phyloP scores from a whole-genome alignment of 30 jellyfish, hydroid and myxozoan species.

The Hydractinia echinata region DNA sequence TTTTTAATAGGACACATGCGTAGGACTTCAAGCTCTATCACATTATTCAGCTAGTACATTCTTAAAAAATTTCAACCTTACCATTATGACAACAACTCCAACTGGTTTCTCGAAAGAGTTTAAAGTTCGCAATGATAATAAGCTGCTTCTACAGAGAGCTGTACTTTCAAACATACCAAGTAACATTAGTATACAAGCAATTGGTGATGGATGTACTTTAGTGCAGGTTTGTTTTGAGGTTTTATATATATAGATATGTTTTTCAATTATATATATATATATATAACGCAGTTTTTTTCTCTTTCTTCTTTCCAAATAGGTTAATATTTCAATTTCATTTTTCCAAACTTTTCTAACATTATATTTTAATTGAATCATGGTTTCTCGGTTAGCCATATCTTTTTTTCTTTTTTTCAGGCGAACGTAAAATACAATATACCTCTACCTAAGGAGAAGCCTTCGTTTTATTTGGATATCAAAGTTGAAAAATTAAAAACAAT shows the following conservation, averaged over 20 bases:
- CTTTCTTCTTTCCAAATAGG: too few relatives aligned
- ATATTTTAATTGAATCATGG: too few relatives aligned
- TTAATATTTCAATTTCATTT: too few relatives aligned
- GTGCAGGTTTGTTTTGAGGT: too few relatives aligned
- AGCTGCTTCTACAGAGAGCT: conserved; percentile 14
- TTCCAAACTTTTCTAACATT: too few relatives aligned
- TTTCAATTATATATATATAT: too few relatives aligned
- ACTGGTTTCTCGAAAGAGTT: neutral
- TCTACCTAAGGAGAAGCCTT: neutral
- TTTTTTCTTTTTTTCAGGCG: neutral
- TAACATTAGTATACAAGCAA: conserved; percentile 25
- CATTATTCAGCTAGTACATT: conserved; percentile 7
- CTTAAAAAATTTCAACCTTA: neutral
- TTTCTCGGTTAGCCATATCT: neutral
- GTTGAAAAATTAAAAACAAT: conserved; percentile 1
- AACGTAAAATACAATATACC: conserved; percentile 8
- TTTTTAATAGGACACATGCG: conserved; percentile 26
- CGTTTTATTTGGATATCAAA: neutral
- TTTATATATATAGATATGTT: too few relatives aligned
- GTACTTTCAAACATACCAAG: conserved; percentile 3
- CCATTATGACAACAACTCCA: neutral
- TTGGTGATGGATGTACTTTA: conserved; percentile 39
- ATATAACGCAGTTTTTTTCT: too few relatives aligned
- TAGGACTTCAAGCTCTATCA: conserved; percentile 30
- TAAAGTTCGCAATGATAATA: neutral